Evolutionary conservation across 2,797 vertebrate species (phyloP), one percentile per base, ranked within the genome.

Genomic region (Sebastiscus albofasciatus): DNA sequence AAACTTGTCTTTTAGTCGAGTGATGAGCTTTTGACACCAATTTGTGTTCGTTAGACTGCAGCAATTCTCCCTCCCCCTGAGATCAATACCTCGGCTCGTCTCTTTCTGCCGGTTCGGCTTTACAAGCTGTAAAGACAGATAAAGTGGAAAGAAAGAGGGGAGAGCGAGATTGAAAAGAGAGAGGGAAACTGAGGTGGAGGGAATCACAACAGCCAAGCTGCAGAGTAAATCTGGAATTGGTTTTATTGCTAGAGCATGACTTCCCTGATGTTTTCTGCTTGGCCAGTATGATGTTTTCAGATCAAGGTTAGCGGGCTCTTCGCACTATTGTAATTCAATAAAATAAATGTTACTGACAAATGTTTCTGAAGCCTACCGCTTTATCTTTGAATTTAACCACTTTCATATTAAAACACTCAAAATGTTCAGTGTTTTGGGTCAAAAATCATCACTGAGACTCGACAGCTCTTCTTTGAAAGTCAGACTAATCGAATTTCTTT

Each of bases 91-190:
- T 73, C 78, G 18, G 65, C 91, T 91, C 79, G 79, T 93, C 93
- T 94, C 87, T 89, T 83, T 91, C 86, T 80, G 85, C 80, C 89
- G 82, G 83, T 88, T 88, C 79, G 74, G 87, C 85, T 90, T 90
- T 92, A 95, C 90, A 93, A 92, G 92, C 94, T 86, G 93, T 91
- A 91, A 87, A 91, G 92, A 90, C 90, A 90, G 94, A 95, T 95
- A 93, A 95, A 94, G 85, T 79, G 87, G 80, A 87, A 56, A 84
- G 81, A 82, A 89, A 85, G 83, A 79, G 71, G 62, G 62, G 27
- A 75, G 74, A 61, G 54, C 24, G 27, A 83, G 84, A 86, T 75
- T 81, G 87, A 86, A 87, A 87, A 70, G 84, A 89, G 76, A 86
- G 82, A 72, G 58, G 77, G 77, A 78, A 81, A 80, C 34, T 13